Evolutionary conservation across 2,113 vertebrate species (phyloP).

Genomic region (Cacatua alba): DNA sequence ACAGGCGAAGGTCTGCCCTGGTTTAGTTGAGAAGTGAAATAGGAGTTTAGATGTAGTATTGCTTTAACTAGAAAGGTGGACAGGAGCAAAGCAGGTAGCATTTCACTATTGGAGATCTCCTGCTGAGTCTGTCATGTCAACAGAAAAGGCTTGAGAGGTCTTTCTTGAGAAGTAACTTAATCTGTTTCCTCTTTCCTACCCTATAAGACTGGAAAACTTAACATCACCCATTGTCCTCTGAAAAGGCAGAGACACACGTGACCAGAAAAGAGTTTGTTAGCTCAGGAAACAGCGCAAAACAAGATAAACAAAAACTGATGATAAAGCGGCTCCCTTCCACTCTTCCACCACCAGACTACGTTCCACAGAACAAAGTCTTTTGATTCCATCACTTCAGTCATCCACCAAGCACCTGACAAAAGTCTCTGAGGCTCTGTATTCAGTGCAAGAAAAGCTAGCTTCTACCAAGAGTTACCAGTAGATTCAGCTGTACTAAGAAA

Average conservation of each 20-base stretch:
- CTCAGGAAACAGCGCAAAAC: background rate
- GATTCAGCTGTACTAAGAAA: background rate
- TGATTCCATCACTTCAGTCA: background rate
- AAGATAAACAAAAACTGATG: background rate
- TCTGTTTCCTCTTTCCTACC: background rate
- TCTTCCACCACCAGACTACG: background rate
- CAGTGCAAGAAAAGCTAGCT: background rate
- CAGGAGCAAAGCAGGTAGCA: background rate
- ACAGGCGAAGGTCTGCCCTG: background rate
- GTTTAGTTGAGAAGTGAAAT: background rate
- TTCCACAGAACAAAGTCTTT: background rate
- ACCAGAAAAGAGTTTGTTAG: background rate
- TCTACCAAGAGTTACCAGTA: background rate
- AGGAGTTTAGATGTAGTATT: background rate
- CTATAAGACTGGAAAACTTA: background rate
- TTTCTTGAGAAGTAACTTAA: background rate
- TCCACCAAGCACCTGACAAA: background rate
- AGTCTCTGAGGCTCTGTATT: background rate
- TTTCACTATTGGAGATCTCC: background rate
- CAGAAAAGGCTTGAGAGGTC: background rate
- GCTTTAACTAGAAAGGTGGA: background rate
- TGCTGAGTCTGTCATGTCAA: background rate
- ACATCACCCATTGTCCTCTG: background rate
- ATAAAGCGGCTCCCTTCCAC: background rate
- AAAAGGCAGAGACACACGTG: background rate